Conservation (phyloP, 1,140 invertebrate genomes). For the Pseudachorutes palmiensis region DNA sequence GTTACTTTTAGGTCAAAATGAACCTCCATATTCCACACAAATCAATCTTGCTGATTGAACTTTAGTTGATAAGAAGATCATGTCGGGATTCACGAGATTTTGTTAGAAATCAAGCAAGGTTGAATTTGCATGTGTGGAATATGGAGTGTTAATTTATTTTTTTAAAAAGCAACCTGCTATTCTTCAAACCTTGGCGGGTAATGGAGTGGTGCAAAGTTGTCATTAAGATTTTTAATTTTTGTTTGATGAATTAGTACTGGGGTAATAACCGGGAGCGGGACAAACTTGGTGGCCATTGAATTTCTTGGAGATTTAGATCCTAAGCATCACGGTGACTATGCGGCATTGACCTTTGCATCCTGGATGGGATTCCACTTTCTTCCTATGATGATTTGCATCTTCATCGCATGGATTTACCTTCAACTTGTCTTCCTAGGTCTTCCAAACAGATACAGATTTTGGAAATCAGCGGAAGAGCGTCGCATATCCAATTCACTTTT, state of each 20-base stretch:
- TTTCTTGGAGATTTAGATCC: slow-evolving; percentile 34
- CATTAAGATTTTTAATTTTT: neutral
- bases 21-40: no score
- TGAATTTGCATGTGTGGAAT: neutral
- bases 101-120: no score
- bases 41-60: neutral
- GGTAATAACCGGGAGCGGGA: slow-evolving; percentile 31
- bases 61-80: neutral
- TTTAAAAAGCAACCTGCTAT: slow-evolving; percentile 23
- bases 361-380: slow-evolving; percentile 63
- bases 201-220: neutral
- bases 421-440: slow-evolving; percentile 64
- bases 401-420: slow-evolving; percentile 61
- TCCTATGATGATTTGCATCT: slow-evolving; percentile 61
- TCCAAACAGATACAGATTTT: slow-evolving; percentile 26
- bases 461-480: slow-evolving; percentile 11
- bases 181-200: slow-evolving; percentile 30
- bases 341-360: slow-evolving; percentile 53
- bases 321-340: slow-evolving; percentile 33
- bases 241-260: neutral
- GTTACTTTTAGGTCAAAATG: slow-evolving; percentile 19
- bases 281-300: slow-evolving; percentile 33
- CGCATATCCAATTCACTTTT: slow-evolving; percentile 22
- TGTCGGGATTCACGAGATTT: no score
- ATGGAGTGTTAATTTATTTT: no score